Evolutionary conservation across 2,113 vertebrate genomes (phyloP).

Genomic region (Anarrhichthys ocellatus): DNA sequence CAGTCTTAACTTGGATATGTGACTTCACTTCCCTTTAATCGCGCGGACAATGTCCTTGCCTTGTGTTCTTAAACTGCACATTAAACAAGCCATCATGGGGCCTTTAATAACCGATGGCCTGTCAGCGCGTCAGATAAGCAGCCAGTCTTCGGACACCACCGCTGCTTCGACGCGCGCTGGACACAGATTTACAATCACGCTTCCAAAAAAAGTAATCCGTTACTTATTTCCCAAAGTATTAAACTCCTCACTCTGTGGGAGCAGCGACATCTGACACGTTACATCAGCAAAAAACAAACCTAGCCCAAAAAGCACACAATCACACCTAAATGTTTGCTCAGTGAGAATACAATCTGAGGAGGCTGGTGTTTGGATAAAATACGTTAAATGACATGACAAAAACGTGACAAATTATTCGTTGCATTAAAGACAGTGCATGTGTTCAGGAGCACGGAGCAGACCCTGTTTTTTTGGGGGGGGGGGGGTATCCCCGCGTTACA

Average conservation of each 20-base stretch:
- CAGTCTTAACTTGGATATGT: constrained; percentile 19
- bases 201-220: constrained; percentile 24
- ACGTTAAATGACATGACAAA: neutral
- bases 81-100: constrained; percentile 80
- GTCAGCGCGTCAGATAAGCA: constrained; percentile 76
- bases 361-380: neutral
- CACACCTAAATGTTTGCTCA: neutral
- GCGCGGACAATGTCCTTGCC: constrained; percentile 61
- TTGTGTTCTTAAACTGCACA: constrained; percentile 65
- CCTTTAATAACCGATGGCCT: constrained; percentile 77
- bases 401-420: neutral
- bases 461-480: neutral
- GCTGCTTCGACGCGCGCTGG: constrained; percentile 32
- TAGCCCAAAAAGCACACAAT: neutral
- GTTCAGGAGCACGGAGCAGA: neutral
- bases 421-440: neutral
- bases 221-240: neutral
- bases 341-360: neutral
- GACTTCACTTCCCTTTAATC: constrained; percentile 54
- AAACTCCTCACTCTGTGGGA: no score
- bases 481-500: constrained; percentile 50
- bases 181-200: constrained; percentile 25
- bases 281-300: neutral
- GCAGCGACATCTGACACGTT: neutral
- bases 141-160: constrained; percentile 36